phyloP scores from a whole-genome alignment of 1,140 invertebrate species.

The Drosophila simulans region DNA sequence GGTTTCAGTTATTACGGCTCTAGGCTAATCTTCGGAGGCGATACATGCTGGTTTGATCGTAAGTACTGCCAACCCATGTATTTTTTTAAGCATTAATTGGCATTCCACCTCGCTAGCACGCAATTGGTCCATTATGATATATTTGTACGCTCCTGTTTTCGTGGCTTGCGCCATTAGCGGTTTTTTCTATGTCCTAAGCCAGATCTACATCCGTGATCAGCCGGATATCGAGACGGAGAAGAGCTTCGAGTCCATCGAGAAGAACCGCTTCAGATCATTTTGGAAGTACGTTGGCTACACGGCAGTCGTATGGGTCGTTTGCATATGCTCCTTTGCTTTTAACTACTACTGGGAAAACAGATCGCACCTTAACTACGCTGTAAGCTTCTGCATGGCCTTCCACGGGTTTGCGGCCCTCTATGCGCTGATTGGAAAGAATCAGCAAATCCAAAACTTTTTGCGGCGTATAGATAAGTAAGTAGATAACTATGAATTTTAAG shows the following conservation, averaged over 20 bases:
- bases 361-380: conserved; percentile 77
- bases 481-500: neutral
- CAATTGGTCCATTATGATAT: conserved; percentile 75
- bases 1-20: conserved; percentile 58
- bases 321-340: conserved; percentile 66
- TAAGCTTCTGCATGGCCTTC: conserved; percentile 69
- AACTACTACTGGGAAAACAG: conserved; percentile 70
- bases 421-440: conserved; percentile 73
- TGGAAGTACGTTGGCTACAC: conserved; percentile 78
- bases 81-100: neutral
- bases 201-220: conserved; percentile 67
- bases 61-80: conserved; percentile 22
- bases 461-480: conserved; percentile 73
- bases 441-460: conserved; percentile 74
- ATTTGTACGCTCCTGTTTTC: conserved; percentile 71
- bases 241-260: conserved; percentile 59
- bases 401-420: conserved; percentile 78
- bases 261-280: conserved; percentile 75
- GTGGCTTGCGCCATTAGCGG: conserved; percentile 62
- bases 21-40: conserved; percentile 63
- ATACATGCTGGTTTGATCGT: conserved; percentile 83
- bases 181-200: conserved; percentile 74
- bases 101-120: conserved; percentile 43
- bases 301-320: conserved; percentile 66
- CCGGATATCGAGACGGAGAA: conserved; percentile 54